These are phyloP conservation scores for Aromia moschata DNA, from an alignment of 2,888 invertebrate genomes.

Conservation along the genomic window DNA sequence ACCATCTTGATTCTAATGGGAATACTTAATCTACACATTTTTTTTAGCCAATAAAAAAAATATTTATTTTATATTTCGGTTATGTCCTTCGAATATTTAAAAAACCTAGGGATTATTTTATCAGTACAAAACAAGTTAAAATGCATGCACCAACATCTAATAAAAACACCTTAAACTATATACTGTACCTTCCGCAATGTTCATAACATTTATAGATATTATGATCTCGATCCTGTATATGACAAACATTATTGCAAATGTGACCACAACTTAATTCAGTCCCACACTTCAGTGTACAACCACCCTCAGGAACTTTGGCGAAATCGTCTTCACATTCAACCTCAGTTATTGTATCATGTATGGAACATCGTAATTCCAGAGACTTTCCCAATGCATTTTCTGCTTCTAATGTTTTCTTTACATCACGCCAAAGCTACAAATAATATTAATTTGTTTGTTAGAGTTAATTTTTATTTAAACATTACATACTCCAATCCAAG, in stretches of 20 bases:
- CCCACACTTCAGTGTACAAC: constrained; percentile 69
- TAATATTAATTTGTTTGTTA: too few relatives aligned
- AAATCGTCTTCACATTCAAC: constrained; percentile 49
- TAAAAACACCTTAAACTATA: neutral
- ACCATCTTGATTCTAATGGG: too few relatives aligned
- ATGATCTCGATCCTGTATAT: constrained; percentile 68
- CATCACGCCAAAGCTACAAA: constrained; percentile 67
- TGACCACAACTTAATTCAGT: constrained; percentile 68
- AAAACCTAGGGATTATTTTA: neutral
- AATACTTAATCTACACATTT: too few relatives aligned
- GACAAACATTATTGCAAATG: constrained; percentile 70
- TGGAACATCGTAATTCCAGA: constrained; percentile 66
- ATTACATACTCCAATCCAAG: too few relatives aligned
- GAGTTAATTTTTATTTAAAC: too few relatives aligned
- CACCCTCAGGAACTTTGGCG: constrained; percentile 65
- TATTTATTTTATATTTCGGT: too few relatives aligned
- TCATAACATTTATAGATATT: neutral
- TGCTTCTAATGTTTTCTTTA: constrained; percentile 63
- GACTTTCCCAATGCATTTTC: constrained; percentile 67
- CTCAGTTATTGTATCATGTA: constrained; percentile 55
- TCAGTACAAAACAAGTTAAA: neutral
- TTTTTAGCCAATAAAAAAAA: neutral
- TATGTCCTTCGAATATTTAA: neutral
- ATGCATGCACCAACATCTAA: neutral
- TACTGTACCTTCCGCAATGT: neutral